Percentiles rank a stretch among this genome's conserved stretches.
phyloP scores from a whole-genome alignment of 2,888 invertebrate species.

The Cylindroiulus punctatus region DNA sequence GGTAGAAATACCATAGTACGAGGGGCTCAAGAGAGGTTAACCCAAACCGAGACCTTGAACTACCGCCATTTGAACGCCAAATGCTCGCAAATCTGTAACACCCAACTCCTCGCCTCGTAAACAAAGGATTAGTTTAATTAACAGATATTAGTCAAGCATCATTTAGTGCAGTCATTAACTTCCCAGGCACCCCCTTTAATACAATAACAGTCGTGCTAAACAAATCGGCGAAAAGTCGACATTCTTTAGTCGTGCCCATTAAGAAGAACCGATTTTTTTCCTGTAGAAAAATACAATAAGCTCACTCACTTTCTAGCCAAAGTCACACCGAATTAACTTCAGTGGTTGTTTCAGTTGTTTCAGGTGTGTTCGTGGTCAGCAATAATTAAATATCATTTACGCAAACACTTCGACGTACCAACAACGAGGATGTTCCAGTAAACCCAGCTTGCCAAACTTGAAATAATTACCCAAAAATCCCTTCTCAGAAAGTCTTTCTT shows the following conservation, averaged over 20 bases:
- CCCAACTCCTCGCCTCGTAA: neutral
- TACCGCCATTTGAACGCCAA: slow-evolving; percentile 2
- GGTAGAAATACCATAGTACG: slow-evolving; percentile 9
- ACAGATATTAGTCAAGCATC: slow-evolving; percentile 49
- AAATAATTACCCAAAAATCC: no score
- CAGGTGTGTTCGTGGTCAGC: neutral
- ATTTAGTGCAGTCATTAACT: slow-evolving; percentile 45
- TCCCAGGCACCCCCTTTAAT: slow-evolving; percentile 17
- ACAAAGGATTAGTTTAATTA: slow-evolving; percentile 49
- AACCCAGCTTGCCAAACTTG: no score
- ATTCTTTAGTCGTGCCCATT: neutral
- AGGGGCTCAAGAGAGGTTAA: slow-evolving; percentile 28
- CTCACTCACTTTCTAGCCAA: neutral
- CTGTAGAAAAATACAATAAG: neutral
- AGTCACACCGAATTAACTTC: slow-evolving; percentile 15
- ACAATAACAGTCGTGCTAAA: neutral
- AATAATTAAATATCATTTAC: neutral
- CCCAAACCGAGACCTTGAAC: neutral
- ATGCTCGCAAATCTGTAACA: neutral
- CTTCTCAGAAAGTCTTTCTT: no score
- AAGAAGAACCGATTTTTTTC: neutral
- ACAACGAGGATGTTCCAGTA: no score
- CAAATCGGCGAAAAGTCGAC: neutral
- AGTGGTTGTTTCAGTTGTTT: neutral
- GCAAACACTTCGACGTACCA: neutral